Conservation (phyloP, 92 coral and sea anemone species). For the Phymanthus crucifer region DNA sequence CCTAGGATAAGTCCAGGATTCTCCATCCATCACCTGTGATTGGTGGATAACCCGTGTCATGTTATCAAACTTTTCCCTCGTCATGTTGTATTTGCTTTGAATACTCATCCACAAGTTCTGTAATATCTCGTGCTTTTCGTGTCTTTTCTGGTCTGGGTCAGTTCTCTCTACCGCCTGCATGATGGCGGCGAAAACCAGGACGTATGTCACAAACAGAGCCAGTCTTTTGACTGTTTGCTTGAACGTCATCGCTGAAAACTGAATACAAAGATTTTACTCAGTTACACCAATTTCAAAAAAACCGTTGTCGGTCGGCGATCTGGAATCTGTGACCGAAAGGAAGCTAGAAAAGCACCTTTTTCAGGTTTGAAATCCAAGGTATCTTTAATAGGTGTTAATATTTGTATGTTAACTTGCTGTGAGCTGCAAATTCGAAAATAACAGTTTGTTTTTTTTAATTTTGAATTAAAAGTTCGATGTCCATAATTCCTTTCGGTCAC, state of each 20-base stretch:
- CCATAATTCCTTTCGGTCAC: no score
- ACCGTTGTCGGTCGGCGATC: no score
- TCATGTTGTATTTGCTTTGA: slow-evolving; percentile 37
- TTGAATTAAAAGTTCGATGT: no score
- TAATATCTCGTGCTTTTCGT: slow-evolving; percentile 1
- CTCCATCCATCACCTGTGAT: not conserved
- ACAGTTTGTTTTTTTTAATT: no score
- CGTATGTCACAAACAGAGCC: not conserved
- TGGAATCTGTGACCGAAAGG: no score
- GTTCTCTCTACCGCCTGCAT: slow-evolving; percentile 26
- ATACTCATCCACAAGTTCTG: slow-evolving; percentile 14
- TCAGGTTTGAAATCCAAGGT: not conserved
- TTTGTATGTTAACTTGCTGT: no score
- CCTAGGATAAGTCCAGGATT: not conserved
- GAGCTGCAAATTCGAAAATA: no score
- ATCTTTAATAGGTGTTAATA: not conserved
- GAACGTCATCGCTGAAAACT: not conserved
- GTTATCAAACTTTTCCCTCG: slow-evolving; percentile 31
- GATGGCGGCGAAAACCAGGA: slow-evolving; percentile 28
- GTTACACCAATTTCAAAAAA: not conserved
- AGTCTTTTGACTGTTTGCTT: not conserved
- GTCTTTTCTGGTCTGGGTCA: not conserved
- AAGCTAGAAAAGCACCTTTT: no score
- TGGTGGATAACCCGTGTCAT: slow-evolving; percentile 19
- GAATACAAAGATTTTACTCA: not conserved